A percentile compares a stretch with the other conserved stretches of the same genome.
phyloP scores from a whole-genome alignment of 2,113 vertebrate species.

The Regulus satrapa region DNA sequence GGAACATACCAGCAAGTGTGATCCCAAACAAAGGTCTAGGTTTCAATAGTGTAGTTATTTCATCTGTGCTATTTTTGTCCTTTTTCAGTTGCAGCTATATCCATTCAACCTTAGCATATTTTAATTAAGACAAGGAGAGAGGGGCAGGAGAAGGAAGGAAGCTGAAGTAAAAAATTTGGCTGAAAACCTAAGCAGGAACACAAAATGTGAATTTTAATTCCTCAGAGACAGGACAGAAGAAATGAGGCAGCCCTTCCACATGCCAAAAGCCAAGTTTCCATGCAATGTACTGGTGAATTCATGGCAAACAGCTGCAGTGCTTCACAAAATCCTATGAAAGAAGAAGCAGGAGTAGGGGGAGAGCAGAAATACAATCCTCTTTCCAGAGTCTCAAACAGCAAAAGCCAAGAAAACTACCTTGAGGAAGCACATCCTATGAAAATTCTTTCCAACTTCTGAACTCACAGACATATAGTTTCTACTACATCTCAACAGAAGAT shows the following conservation, averaged over 20 bases:
- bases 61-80: background rate
- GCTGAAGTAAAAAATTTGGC: background rate
- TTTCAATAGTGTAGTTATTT: background rate
- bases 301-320: background rate
- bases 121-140: background rate
- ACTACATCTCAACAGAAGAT: background rate
- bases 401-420: background rate
- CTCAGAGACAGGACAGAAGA: background rate
- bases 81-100: background rate
- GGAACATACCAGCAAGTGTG: background rate
- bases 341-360: background rate
- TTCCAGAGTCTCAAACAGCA: background rate
- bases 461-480: background rate
- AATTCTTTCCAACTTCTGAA: background rate
- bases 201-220: background rate
- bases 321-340: background rate
- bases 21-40: background rate
- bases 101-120: background rate
- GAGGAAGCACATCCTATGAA: background rate
- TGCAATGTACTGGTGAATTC: rapidly evolving
- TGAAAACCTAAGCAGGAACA: background rate
- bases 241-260: background rate
- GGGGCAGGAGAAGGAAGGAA: background rate
- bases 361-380: background rate
- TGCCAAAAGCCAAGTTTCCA: conserved; percentile 27